Percentiles rank a stretch among this genome's conserved stretches.
Conservation (phyloP, 2,797 vertebrate genomes). For the Danio kyathit region DNA sequence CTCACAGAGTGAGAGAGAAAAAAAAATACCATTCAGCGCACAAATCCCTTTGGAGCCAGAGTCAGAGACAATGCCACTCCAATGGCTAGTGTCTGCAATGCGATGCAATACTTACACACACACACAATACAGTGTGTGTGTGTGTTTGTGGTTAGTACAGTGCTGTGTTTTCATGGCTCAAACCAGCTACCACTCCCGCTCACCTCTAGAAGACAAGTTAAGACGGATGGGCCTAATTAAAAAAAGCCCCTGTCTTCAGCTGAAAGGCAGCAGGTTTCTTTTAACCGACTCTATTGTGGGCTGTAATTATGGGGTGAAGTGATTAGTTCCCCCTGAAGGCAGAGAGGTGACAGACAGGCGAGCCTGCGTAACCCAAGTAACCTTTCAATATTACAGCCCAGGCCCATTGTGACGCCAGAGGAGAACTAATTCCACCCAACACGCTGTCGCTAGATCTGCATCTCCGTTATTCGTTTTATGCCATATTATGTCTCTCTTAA, state of each 20-base stretch:
- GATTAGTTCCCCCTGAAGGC: constrained; percentile 84
- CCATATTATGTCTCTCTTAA: constrained; percentile 37
- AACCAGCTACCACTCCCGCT: constrained; percentile 82
- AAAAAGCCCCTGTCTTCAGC: constrained; percentile 79
- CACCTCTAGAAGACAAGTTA: constrained; percentile 85
- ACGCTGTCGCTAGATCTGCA: constrained; percentile 59
- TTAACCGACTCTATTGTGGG: constrained; percentile 83
- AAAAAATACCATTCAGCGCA: constrained; percentile 73
- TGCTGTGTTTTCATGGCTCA: constrained; percentile 74
- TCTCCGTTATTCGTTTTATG: constrained; percentile 41
- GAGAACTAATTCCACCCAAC: constrained; percentile 77
- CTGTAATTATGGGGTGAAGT: constrained; percentile 86
- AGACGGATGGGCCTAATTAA: constrained; percentile 87
- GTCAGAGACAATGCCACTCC: constrained; percentile 72
- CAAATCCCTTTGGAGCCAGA: constrained; percentile 83
- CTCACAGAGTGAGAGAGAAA: constrained; percentile 74
- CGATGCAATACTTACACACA: constrained; percentile 56
- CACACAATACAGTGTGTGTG: constrained; percentile 68
- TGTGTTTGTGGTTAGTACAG: constrained; percentile 48
- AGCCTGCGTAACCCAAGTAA: constrained; percentile 83
- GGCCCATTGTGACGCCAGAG: constrained; percentile 77
- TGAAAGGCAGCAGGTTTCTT: constrained; percentile 85
- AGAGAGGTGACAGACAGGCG: constrained; percentile 85
- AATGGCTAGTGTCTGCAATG: constrained; percentile 71
- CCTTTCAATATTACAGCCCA: constrained; percentile 83